A percentile compares a stretch with the other conserved stretches of the same genome.
Conservation (phyloP, 2,888 invertebrate species). For the Maniola hyperantus region DNA sequence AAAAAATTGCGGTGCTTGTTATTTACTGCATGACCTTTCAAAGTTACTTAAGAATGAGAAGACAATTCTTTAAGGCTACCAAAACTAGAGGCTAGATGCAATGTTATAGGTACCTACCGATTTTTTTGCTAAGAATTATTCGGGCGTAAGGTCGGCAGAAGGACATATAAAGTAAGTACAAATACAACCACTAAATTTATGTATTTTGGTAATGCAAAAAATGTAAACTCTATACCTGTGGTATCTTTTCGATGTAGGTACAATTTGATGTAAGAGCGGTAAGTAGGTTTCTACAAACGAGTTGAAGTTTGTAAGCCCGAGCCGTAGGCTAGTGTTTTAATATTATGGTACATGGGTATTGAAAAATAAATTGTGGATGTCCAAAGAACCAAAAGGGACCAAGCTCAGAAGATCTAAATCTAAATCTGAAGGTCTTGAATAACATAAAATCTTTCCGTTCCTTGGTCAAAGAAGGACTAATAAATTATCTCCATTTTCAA, state of each 20-base stretch:
- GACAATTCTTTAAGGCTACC: not conserved
- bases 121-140: not conserved
- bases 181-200: not conserved
- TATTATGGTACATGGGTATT: too few relatives aligned
- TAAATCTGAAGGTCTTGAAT: too few relatives aligned
- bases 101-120: not conserved
- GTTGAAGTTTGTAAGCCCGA: too few relatives aligned
- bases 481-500: too few relatives aligned
- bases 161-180: not conserved
- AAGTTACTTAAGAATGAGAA: not conserved
- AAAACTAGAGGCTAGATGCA: not conserved
- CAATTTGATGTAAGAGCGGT: too few relatives aligned
- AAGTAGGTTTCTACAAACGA: too few relatives aligned
- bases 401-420: too few relatives aligned
- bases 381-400: too few relatives aligned
- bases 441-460: too few relatives aligned
- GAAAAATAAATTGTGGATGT: too few relatives aligned
- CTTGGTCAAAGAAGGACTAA: too few relatives aligned
- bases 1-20: not conserved
- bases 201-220: constrained; percentile 2
- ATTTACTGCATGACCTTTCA: not conserved
- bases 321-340: too few relatives aligned
- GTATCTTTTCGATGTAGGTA: not conserved
- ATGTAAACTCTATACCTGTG: not conserved
- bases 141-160: constrained; percentile 3